phyloP scores from a whole-genome alignment of 92 coral and sea anemone genomes.

The Epizoanthus stellaris region DNA sequence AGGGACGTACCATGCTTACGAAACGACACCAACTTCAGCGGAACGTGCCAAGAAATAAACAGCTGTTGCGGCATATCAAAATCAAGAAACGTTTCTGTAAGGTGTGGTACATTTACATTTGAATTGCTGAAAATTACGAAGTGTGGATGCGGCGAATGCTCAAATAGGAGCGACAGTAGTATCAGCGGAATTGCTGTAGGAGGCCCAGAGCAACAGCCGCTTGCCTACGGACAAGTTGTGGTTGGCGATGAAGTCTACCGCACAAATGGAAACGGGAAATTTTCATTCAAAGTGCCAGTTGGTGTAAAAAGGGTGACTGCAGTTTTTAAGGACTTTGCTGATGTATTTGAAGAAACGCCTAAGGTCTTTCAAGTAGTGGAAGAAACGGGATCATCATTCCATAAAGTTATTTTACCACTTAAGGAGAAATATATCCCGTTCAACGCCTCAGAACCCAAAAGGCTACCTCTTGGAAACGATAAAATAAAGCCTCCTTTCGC shows the following conservation, averaged over 20 bases:
- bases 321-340: conserved; percentile 36
- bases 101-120: conserved; percentile 17
- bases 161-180: neutral
- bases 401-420: conserved; percentile 38
- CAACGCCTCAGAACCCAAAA: conserved; percentile 27
- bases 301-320: conserved; percentile 37
- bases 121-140: conserved; percentile 17
- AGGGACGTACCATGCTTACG: conserved; percentile 32
- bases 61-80: conserved; percentile 37
- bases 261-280: conserved; percentile 43
- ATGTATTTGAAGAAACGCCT: conserved; percentile 41
- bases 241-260: conserved; percentile 16
- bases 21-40: neutral
- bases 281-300: conserved; percentile 33
- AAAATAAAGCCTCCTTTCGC: conserved; percentile 18
- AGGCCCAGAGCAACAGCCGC: conserved; percentile 39
- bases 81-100: conserved; percentile 3
- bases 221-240: conserved; percentile 41
- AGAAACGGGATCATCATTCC: conserved; percentile 31
- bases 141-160: conserved; percentile 52
- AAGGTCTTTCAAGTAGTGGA: conserved; percentile 35
- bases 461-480: conserved; percentile 29
- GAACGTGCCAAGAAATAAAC: conserved; percentile 8
- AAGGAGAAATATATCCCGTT: conserved; percentile 30
- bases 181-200: conserved; percentile 53